phyloP scores from a whole-genome alignment of 2,888 invertebrate species.

The Micoletzkya japonica region DNA sequence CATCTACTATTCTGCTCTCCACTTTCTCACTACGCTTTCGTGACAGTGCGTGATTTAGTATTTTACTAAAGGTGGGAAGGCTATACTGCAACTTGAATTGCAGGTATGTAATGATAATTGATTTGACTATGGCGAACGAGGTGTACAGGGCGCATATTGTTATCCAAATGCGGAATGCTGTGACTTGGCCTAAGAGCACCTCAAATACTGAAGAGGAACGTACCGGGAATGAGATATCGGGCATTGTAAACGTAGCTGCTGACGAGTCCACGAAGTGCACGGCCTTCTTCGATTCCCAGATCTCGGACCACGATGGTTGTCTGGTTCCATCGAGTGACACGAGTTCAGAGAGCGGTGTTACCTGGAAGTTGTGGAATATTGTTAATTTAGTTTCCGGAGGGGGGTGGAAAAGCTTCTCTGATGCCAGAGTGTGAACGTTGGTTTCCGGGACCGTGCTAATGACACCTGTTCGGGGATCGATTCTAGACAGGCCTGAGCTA shows the following conservation, averaged over 20 bases:
- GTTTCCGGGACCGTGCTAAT: background rate
- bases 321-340: background rate
- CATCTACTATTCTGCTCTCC: background rate
- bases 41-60: too few species aligned
- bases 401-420: background rate
- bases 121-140: background rate
- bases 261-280: background rate
- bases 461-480: background rate
- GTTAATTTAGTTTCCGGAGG: background rate
- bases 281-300: background rate
- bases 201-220: background rate
- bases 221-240: background rate
- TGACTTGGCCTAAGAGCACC: background rate
- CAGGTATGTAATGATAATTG: background rate
- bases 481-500: too few species aligned
- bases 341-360: background rate
- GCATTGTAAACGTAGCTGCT: background rate
- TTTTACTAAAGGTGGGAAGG: background rate
- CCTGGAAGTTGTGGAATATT: constrained; percentile 6
- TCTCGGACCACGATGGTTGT: background rate
- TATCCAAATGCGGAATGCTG: background rate
- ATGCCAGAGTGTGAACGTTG: background rate
- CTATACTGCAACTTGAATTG: background rate
- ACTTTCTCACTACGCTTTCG: background rate
- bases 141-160: background rate